Conservation (phyloP, 1,140 invertebrate genomes). For the Sycophila sp. region DNA sequence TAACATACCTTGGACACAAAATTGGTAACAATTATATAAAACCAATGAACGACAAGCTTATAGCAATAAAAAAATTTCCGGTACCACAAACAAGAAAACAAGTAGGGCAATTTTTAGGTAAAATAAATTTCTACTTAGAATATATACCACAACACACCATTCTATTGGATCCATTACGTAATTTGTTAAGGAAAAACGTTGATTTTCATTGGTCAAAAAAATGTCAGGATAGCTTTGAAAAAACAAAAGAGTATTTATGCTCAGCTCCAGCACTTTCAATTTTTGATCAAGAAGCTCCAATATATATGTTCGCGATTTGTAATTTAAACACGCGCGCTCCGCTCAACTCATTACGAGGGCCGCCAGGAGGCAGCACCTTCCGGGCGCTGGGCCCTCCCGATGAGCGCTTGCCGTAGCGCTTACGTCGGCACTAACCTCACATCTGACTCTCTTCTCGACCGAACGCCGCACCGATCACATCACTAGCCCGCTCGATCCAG, state of each 20-base stretch:
- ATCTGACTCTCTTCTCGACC: too few species aligned
- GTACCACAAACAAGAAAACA: background rate
- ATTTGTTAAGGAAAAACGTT: conserved; percentile 35
- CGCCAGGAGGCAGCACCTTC: too few species aligned
- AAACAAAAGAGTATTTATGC: conserved; percentile 32
- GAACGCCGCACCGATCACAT: too few species aligned
- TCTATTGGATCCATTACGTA: conserved; percentile 29
- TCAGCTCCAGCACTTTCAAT: conserved; percentile 33
- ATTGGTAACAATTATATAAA: background rate
- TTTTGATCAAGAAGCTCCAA: conserved; percentile 36
- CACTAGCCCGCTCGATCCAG: too few species aligned
- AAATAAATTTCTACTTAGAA: conserved; percentile 6
- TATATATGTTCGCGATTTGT: conserved; percentile 41
- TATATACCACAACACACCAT: conserved; percentile 34
- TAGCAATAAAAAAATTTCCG: conserved; percentile 37
- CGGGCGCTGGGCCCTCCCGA: too few species aligned
- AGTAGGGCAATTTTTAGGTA: background rate
- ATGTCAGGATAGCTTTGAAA: conserved; percentile 28
- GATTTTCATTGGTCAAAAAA: conserved; percentile 29
- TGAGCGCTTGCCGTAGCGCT: too few species aligned
- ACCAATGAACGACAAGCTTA: conserved; percentile 38
- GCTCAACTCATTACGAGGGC: too few species aligned
- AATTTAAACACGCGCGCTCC: too few species aligned
- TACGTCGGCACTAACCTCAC: too few species aligned
- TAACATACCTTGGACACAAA: background rate